Conservation (phyloP, 35 echinoderm and acorn worm genomes). For the Ophioderma brevispina region DNA sequence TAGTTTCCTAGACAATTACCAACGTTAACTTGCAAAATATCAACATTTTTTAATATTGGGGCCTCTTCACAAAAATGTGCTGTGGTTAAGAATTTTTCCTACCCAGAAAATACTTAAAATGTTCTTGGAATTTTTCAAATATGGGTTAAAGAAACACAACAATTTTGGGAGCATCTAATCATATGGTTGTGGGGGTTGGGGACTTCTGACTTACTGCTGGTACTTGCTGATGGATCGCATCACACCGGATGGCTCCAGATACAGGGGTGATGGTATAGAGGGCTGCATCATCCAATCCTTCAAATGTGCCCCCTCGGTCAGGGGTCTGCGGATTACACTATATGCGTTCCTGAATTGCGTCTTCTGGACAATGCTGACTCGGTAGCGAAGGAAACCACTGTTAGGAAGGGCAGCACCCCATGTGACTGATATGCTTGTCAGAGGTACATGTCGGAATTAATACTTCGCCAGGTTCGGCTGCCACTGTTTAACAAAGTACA, state of each 20-base stretch:
- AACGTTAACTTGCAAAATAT: no score
- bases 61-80: no score
- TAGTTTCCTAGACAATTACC: no score
- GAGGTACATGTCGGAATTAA: conserved; percentile 2
- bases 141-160: no score
- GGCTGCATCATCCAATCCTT: not conserved
- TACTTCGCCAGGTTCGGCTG: conserved; percentile 22
- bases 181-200: no score
- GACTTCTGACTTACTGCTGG: no score
- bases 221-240: not conserved
- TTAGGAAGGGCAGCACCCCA: conserved; percentile 25
- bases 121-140: no score
- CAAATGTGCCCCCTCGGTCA: not conserved
- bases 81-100: no score
- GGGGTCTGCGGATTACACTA: not conserved
- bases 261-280: not conserved
- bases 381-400: not conserved
- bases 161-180: no score
- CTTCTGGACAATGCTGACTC: not conserved
- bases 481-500: not conserved
- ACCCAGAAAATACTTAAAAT: no score
- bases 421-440: conserved; percentile 23
- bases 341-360: not conserved
- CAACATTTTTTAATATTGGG: no score
- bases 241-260: not conserved